Percentiles rank a stretch among this genome's conserved stretches.
phyloP scores from a whole-genome alignment of 2,113 vertebrate genomes.

The Alosa alosa region DNA sequence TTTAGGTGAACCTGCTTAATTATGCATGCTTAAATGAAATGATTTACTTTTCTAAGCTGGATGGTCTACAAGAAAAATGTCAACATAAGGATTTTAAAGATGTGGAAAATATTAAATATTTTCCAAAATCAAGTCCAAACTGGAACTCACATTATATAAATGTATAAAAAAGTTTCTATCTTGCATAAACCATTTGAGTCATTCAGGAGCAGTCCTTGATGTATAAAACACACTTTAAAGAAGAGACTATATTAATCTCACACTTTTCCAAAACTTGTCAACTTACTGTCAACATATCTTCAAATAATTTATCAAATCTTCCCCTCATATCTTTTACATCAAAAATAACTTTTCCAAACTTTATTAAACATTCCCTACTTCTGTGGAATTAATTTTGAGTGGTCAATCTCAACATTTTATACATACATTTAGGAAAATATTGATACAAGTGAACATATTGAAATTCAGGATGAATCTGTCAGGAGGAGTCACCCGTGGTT shows the following conservation, averaged over 20 bases:
- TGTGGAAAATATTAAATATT: slow-evolving; percentile 35
- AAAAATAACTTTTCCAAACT: background rate
- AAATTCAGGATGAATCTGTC: background rate
- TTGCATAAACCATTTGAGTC: background rate
- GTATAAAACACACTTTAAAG: background rate
- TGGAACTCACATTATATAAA: background rate
- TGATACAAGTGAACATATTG: background rate
- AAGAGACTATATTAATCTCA: background rate
- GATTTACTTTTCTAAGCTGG: slow-evolving; percentile 58
- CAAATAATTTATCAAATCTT: background rate
- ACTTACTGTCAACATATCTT: background rate
- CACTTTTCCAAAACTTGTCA: background rate
- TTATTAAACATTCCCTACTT: background rate
- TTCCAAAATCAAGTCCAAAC: slow-evolving; percentile 59
- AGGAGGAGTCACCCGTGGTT: background rate
- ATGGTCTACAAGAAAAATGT: slow-evolving; percentile 48
- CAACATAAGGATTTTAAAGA: slow-evolving; percentile 32
- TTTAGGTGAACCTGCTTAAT: slow-evolving; percentile 60
- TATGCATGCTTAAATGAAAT: slow-evolving; percentile 61
- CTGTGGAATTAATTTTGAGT: slow-evolving; percentile 12
- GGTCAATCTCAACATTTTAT: background rate
- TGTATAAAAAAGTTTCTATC: background rate
- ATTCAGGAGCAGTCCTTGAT: background rate
- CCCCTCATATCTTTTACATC: background rate
- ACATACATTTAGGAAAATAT: background rate